A percentile compares a stretch with the other conserved stretches of the same genome.
phyloP scores from a whole-genome alignment of 1,140 invertebrate species.

The Trichoplusia ni region DNA sequence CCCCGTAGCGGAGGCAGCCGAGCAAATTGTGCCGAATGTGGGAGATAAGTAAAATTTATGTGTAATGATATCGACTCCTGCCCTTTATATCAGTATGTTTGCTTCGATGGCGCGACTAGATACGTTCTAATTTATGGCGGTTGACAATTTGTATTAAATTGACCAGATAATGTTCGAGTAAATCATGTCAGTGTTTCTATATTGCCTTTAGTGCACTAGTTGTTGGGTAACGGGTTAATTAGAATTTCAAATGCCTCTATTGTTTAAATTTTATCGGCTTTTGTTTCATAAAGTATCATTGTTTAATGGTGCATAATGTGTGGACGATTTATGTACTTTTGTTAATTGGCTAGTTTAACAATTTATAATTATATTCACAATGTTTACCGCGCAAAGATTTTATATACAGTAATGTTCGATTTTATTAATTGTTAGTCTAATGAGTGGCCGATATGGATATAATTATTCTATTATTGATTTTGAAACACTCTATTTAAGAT shows the following conservation, averaged over 20 bases:
- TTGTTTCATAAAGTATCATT: slow-evolving; percentile 21
- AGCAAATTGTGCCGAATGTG: slow-evolving; percentile 56
- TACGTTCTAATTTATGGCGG: slow-evolving; percentile 54
- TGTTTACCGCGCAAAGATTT: too few relatives aligned
- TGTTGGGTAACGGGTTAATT: slow-evolving; percentile 25
- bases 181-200: slow-evolving; percentile 34
- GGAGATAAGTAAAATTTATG: slow-evolving; percentile 61
- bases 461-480: too few relatives aligned
- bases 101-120: slow-evolving; percentile 50
- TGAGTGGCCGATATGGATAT: too few relatives aligned
- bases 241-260: slow-evolving; percentile 27
- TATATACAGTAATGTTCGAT: too few relatives aligned
- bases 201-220: slow-evolving; percentile 5
- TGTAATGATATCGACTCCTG: slow-evolving; percentile 59
- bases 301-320: slow-evolving; percentile 17
- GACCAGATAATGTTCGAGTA: slow-evolving; percentile 40
- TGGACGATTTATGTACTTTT: background rate
- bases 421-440: too few relatives aligned
- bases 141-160: slow-evolving; percentile 52
- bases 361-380: too few relatives aligned
- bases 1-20: slow-evolving; percentile 29
- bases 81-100: slow-evolving; percentile 57
- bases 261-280: slow-evolving; percentile 20
- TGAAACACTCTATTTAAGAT: too few relatives aligned
- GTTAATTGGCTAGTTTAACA: too few relatives aligned